phyloP scores from a whole-genome alignment of 2,888 invertebrate species.

The Drosophila nigricruria region DNA sequence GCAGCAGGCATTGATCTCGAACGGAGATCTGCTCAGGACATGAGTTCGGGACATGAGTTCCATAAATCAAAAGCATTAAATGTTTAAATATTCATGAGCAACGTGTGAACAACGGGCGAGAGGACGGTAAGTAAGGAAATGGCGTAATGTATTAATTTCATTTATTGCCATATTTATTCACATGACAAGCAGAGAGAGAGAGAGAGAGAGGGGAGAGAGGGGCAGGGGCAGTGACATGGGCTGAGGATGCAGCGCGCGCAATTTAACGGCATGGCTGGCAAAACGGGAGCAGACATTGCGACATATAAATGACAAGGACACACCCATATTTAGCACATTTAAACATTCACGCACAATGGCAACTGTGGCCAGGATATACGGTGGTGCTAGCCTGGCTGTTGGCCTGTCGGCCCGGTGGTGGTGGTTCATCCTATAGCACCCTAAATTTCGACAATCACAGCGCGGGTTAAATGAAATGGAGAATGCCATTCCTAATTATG shows the following conservation, averaged over 20 bases:
- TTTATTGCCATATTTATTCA: constrained; percentile 81
- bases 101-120: constrained; percentile 60
- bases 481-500: constrained; percentile 82
- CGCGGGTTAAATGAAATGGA: constrained; percentile 83
- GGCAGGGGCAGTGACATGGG: neutral
- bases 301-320: constrained; percentile 84
- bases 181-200: constrained; percentile 44
- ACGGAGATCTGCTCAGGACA: constrained; percentile 13
- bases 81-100: constrained; percentile 78
- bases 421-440: constrained; percentile 59
- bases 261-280: constrained; percentile 43
- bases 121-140: constrained; percentile 33
- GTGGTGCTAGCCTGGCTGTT: constrained; percentile 27
- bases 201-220: neutral
- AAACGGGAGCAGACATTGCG: constrained; percentile 69
- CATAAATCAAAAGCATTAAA: constrained; percentile 72
- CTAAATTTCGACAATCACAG: constrained; percentile 59
- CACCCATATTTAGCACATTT: constrained; percentile 84
- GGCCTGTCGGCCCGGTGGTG: constrained; percentile 25
- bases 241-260: constrained; percentile 24
- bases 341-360: constrained; percentile 72
- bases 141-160: constrained; percentile 80
- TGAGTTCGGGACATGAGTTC: constrained; percentile 13
- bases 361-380: constrained; percentile 66
- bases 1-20: constrained; percentile 2